phyloP scores from a whole-genome alignment of 2,797 vertebrate genomes.

The Falco rusticolus region DNA sequence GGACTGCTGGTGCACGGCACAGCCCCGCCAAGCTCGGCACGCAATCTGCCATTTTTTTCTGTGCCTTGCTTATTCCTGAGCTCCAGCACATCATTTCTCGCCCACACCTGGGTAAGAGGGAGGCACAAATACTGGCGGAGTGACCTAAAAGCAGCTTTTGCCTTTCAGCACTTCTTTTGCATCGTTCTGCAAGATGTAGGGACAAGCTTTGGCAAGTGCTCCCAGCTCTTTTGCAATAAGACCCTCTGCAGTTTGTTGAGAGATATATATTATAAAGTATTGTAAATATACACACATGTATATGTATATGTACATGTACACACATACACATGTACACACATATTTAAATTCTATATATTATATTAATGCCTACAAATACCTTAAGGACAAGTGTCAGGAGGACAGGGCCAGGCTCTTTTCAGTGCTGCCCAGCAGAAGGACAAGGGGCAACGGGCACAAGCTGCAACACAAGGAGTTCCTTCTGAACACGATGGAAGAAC shows the following conservation, averaged over 20 bases:
- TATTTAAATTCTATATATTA: background rate
- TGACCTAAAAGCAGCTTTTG: background rate
- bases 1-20: fast-evolving
- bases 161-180: background rate
- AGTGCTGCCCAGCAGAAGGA: no score
- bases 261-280: background rate
- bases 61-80: background rate
- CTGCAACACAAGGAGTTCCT: no score
- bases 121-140: background rate
- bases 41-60: background rate
- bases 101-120: background rate
- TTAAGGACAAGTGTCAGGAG: no score
- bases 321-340: background rate
- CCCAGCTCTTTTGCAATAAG: background rate
- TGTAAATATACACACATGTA: background rate
- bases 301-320: background rate
- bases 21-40: background rate
- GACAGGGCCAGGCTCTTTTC: no score
- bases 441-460: no score
- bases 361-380: no score
- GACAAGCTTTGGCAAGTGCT: background rate
- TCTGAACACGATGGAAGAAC: no score
- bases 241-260: background rate
- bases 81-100: background rate
- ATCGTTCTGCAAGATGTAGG: fast-evolving